Conservation (phyloP, 2,797 vertebrate species). For the Capromys pilorides region DNA sequence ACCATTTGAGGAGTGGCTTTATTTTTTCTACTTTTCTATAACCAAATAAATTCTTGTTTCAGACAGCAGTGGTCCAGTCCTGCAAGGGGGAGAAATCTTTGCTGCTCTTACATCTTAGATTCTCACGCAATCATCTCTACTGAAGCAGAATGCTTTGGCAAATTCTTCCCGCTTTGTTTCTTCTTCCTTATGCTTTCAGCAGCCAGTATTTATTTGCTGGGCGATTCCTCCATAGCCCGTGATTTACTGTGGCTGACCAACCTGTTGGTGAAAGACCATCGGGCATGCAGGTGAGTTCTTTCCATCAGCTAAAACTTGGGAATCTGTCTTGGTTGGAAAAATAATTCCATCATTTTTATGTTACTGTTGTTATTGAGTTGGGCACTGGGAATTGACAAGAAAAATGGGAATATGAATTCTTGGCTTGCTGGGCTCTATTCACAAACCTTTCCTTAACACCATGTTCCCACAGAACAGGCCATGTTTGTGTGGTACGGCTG, state of each 20-base stretch:
- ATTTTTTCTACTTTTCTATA: not conserved
- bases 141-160: not conserved
- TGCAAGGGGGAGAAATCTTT: not conserved
- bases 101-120: not conserved
- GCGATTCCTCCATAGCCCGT: not conserved
- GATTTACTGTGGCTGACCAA: not conserved
- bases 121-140: not conserved
- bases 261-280: not conserved
- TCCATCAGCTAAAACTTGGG: not conserved
- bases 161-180: not conserved
- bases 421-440: not conserved
- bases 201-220: not conserved
- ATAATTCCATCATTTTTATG: not conserved
- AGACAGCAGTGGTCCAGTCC: not conserved
- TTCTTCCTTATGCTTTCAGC: not conserved
- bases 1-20: not conserved
- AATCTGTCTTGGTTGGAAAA: not conserved
- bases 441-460: not conserved
- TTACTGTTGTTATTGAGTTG: not conserved
- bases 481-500: not conserved
- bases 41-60: constrained; percentile 23
- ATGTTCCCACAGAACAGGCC: not conserved
- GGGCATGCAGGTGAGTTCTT: constrained; percentile 5
- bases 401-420: constrained; percentile 20
- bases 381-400: not conserved